Evolutionary conservation across 2,113 vertebrate species (phyloP).

Genomic region (Paraplagusia blochii): DNA sequence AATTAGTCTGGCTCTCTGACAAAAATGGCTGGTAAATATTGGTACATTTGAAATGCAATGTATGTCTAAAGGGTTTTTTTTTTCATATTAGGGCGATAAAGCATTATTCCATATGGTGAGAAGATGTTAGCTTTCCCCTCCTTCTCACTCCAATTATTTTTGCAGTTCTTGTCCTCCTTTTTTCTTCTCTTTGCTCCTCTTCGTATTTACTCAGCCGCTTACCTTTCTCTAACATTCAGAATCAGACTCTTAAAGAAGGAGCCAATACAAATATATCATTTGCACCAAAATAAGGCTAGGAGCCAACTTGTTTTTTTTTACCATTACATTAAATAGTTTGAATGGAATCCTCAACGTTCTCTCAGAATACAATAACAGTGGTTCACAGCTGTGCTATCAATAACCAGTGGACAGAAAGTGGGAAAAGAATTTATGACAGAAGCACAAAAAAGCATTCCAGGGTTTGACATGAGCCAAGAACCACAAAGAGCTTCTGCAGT

Average conservation of each 20-base stretch:
- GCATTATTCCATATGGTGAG: slow-evolving; percentile 65
- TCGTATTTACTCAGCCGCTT: neutral
- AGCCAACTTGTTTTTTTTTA: neutral
- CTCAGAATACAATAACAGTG: slow-evolving; percentile 12
- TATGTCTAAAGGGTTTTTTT: too few relatives aligned
- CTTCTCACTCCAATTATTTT: slow-evolving; percentile 9
- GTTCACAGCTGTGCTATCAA: slow-evolving; percentile 13
- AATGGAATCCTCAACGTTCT: slow-evolving; percentile 33
- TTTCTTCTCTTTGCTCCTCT: slow-evolving; percentile 8
- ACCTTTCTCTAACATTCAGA: neutral
- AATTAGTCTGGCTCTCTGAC: too few relatives aligned
- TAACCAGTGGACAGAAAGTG: slow-evolving; percentile 22
- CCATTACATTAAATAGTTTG: slow-evolving; percentile 14
- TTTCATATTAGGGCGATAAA: slow-evolving; percentile 61
- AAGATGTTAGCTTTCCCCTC: slow-evolving; percentile 58
- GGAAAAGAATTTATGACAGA: slow-evolving; percentile 28
- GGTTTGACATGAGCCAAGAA: slow-evolving; percentile 27
- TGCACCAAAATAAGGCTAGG: neutral
- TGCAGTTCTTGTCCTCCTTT: neutral
- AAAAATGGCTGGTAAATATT: too few relatives aligned
- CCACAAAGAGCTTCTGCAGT: slow-evolving; percentile 24
- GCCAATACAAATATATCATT: slow-evolving; percentile 1
- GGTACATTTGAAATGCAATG: too few relatives aligned
- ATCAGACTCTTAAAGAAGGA: neutral
- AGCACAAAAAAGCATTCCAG: slow-evolving; percentile 33